Percentiles rank a stretch among this genome's conserved stretches.
Evolutionary conservation across 1,140 invertebrate genomes (phyloP).

Genomic region (Lutraria rhynchaena): DNA sequence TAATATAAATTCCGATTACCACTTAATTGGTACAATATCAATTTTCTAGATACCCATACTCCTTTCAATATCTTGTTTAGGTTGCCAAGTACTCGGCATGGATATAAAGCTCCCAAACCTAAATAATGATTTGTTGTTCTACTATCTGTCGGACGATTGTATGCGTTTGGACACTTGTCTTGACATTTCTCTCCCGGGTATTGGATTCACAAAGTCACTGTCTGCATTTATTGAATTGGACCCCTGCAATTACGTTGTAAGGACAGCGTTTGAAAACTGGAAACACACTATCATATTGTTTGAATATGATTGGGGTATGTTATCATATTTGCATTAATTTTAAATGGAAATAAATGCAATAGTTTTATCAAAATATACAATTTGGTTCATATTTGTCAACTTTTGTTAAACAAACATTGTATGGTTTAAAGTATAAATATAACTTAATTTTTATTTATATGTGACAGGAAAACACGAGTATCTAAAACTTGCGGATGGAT

Average conservation of each 20-base stretch:
- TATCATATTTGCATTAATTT: background rate
- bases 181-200: background rate
- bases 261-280: constrained; percentile 51
- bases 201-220: constrained; percentile 41
- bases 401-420: too few relatives aligned
- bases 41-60: too few relatives aligned
- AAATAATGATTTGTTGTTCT: background rate
- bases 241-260: constrained; percentile 54
- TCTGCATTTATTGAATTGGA: constrained; percentile 50
- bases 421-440: too few relatives aligned
- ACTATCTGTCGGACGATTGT: constrained; percentile 20
- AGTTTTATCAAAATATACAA: background rate
- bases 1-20: too few relatives aligned
- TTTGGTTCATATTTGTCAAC: background rate
- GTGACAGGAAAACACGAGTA: constrained; percentile 17
- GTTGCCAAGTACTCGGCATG: constrained; percentile 14
- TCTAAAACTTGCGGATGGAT: background rate
- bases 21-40: too few relatives aligned
- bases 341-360: background rate
- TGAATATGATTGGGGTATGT: constrained; percentile 39
- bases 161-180: constrained; percentile 16
- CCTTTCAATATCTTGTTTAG: background rate
- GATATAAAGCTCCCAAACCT: background rate
- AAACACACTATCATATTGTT: background rate
- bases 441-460: too few relatives aligned